A percentile compares a stretch with the other conserved stretches of the same genome.
Evolutionary conservation across 2,888 invertebrate genomes (phyloP).

Genomic region (Phortica magna): DNA sequence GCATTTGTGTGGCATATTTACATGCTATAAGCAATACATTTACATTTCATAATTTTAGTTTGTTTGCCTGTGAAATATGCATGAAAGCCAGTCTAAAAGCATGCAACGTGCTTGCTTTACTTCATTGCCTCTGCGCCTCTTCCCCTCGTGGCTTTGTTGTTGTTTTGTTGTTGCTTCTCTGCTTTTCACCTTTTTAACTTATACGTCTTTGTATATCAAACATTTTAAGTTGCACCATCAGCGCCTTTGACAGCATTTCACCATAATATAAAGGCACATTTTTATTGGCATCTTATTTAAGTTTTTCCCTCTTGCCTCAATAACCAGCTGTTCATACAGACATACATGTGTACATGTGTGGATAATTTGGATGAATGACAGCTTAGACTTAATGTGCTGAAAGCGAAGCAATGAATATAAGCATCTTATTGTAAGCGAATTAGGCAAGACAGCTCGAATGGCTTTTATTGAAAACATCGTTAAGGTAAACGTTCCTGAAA

Average conservation of each 20-base stretch:
- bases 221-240: neutral
- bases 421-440: too few relatives aligned
- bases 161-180: neutral
- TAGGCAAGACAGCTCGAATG: too few relatives aligned
- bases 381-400: too few relatives aligned
- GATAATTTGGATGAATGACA: too few relatives aligned
- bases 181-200: neutral
- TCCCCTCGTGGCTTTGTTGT: neutral
- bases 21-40: neutral
- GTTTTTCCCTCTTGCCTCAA: too few relatives aligned
- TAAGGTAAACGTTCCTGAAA: too few relatives aligned
- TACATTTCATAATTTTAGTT: slow-evolving; percentile 29
- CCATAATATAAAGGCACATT: neutral
- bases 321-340: too few relatives aligned
- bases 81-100: neutral
- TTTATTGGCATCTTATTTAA: neutral
- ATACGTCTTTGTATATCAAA: neutral
- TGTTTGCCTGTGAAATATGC: slow-evolving; percentile 11
- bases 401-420: too few relatives aligned
- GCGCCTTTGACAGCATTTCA: slow-evolving; percentile 2
- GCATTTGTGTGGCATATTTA: slow-evolving; percentile 11
- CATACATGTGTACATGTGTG: too few relatives aligned
- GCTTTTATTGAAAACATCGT: too few relatives aligned
- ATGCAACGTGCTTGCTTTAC: neutral
- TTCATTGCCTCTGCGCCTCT: neutral